Percentiles rank a stretch among this genome's conserved stretches.
These are phyloP conservation scores for Phataginus tetradactyla DNA, from an alignment of 2,797 vertebrate genomes.

Conservation along the genomic window DNA sequence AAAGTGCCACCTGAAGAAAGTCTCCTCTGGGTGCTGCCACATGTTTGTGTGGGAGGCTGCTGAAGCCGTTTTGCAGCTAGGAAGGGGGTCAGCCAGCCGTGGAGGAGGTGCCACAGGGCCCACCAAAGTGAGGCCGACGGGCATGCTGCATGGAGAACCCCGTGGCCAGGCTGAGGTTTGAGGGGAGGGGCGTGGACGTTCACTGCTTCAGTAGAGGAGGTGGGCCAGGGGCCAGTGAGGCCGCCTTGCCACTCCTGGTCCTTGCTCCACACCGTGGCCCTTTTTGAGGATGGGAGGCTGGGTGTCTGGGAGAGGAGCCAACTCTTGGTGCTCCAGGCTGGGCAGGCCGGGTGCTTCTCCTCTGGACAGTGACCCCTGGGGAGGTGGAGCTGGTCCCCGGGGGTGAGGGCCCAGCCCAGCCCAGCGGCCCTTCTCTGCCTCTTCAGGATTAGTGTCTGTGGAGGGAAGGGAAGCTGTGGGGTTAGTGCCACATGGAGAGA, in stretches of 20 bases:
- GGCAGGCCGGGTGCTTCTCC: background rate
- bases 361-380: background rate
- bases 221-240: background rate
- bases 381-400: background rate
- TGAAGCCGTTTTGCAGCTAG: background rate
- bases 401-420: no score
- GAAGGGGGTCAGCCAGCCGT: background rate
- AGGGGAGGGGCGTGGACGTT: background rate
- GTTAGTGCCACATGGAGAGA: background rate
- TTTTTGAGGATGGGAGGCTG: background rate
- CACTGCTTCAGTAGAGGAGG: background rate
- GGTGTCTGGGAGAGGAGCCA: background rate
- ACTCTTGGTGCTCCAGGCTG: fast-evolving
- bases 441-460: background rate
- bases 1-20: background rate
- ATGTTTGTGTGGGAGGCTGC: background rate
- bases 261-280: background rate
- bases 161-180: background rate
- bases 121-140: background rate
- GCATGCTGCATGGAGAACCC: background rate
- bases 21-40: background rate
- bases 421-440: background rate
- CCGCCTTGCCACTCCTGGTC: background rate
- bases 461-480: background rate
- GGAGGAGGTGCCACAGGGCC: no score